These are phyloP conservation scores for Cariama cristata DNA, from an alignment of 2,113 vertebrate species.

Conservation along the genomic window DNA sequence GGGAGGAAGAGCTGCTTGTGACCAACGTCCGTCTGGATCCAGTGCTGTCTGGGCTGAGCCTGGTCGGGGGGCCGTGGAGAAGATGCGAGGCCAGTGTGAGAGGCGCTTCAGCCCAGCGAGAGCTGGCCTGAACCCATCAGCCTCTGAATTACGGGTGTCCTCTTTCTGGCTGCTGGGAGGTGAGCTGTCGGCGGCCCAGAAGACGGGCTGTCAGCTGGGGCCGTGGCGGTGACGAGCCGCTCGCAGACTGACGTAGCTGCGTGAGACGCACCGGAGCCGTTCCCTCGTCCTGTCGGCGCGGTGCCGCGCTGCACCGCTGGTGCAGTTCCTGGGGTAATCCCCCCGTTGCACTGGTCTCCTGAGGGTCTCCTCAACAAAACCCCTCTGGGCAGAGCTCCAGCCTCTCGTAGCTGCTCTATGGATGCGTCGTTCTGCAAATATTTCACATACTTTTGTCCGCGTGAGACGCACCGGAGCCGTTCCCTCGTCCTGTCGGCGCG, in stretches of 20 bases:
- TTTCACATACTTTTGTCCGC: not conserved
- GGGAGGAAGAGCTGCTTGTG: not conserved
- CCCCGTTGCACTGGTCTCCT: fast-evolving
- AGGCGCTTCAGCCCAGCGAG: too few relatives aligned
- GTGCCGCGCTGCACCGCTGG: not conserved
- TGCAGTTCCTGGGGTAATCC: not conserved
- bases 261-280: fast-evolving
- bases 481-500: fast-evolving
- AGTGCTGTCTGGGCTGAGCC: not conserved
- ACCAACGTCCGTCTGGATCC: too few relatives aligned
- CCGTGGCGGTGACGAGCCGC: not conserved
- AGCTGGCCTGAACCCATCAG: not conserved
- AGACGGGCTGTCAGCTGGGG: not conserved
- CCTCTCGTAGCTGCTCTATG: not conserved
- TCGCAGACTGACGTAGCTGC: not conserved
- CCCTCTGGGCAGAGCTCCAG: not conserved
- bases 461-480: fast-evolving
- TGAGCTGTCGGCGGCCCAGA: not conserved
- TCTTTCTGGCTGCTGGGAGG: not conserved
- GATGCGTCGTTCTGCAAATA: not conserved
- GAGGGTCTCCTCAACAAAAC: not conserved
- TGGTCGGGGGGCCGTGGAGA: not conserved
- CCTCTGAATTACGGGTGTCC: fast-evolving
- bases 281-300: fast-evolving
- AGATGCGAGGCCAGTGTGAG: too few relatives aligned